Evolutionary conservation across 2,797 vertebrate species (phyloP), one percentile per base, ranked within the genome.

Genomic region (Coranthus polyacanthus): DNA sequence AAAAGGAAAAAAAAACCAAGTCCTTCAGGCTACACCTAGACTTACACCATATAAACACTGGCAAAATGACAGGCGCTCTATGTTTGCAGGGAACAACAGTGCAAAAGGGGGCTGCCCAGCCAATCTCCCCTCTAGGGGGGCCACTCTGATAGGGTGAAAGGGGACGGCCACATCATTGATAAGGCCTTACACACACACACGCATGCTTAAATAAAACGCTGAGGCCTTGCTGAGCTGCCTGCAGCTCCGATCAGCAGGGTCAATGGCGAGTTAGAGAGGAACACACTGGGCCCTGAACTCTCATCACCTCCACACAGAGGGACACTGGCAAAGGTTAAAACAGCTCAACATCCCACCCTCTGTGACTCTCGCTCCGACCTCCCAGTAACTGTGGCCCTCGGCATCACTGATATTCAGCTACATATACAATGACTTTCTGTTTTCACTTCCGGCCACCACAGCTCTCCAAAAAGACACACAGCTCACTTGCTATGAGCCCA

Each of bases 311-410:
- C 92, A 90, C 94, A 94, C 93, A 93, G 94, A 94, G 94, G 93
- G 96, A 94, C 94, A 91, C 94, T 92, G 94, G 91, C 96, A 97
- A 95, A 97, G 97, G 97, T 99, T 98, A 99, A 97, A 96, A 96
- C 95, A 98, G 91, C 93, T 91, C 85, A 71, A 90, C 92, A 90
- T 92, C 92, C 90, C 92, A 89, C 90, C 90, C 89, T 92, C 72
- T 51, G 83, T 59, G 72, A 74, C 83, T 75, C 85, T 68, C 84
- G 38, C 81, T 36, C 78, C 61, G 70, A 79, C 88, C 83, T 78
- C 78, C 84, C 81, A 79, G 68, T 52, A 73, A 78, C 79, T 57
- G 61, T 53, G 56, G 72, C 82, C 78, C 85, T 79, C 75, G 84
- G 79, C 81, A 89, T 86, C 84, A 80, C 75, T 65, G 57, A 75